Base-by-base conservation (phyloP, 1,140 invertebrate genomes). In the Lethrus apterus region DNA sequence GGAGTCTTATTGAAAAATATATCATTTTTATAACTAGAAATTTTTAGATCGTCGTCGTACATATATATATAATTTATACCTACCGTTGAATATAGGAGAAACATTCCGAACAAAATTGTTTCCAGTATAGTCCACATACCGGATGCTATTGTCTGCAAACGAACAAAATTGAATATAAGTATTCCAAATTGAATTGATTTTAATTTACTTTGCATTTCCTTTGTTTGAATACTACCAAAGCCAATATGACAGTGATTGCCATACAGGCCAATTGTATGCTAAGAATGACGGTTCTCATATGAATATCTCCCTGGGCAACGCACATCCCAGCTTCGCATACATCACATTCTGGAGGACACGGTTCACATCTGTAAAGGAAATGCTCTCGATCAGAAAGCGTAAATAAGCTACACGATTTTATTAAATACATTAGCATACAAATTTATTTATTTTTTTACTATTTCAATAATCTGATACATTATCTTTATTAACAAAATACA, bases 111-210 rank as follows among this genome's bases (percentile, higher is more conserved):
- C 33, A 93, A 69, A 48, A 93, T 82, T 20, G 85, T 85, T 71
- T 94, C 89, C 60, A 93, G 69, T 44, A 93, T 79, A 21, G 87
- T 84, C 90, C 90, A 94, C 80, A 89, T 88, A 45, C 85, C 82
- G 51, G 78, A 78, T 14, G 83, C 84, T 57, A 88, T 87, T 33
- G 84, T 83, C 84, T 89, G 65, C 32, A 72, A 70, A 42, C 13
- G 32, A 11, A 5, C 13, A 10, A 11, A 26, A 26, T 26, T 7
- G n/a, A 26, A 26, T 7, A 26, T 7, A 26, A 26, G 5, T 26
- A 26, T 26, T 26, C n/a, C n/a, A 11, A 9, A 0, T n/a, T 8
- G 18, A 26, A 3, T 3, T 10, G 24, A 9, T 42, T 43, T 14
- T 13, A 13, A 62, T 60, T 66, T 69, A 88, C 86, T 76, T 86